Percentiles rank a stretch among this genome's conserved stretches.
Conservation (phyloP, 2,113 vertebrate genomes). For the Apaloderma vittatum region DNA sequence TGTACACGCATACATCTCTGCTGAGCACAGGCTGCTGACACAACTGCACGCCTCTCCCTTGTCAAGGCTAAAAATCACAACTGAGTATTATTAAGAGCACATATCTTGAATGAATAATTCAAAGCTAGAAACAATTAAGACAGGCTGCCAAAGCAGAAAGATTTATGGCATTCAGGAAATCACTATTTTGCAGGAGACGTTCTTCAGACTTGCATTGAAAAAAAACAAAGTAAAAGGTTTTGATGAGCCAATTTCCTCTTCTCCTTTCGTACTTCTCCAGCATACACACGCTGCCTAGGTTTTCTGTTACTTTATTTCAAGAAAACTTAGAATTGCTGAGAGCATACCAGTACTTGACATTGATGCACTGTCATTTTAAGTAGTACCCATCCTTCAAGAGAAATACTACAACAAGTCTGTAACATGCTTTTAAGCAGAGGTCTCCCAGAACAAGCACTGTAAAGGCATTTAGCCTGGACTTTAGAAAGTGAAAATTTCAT, state of each 20-base stretch:
- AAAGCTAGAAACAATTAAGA: constrained; percentile 37
- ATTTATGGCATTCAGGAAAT: constrained; percentile 49
- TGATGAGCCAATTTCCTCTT: background rate
- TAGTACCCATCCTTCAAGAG: background rate
- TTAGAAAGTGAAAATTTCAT: constrained; percentile 11
- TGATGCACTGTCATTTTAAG: background rate
- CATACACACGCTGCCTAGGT: background rate
- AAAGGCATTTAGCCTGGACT: background rate
- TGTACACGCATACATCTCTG: rapidly evolving
- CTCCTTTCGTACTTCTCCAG: background rate
- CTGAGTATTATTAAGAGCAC: background rate
- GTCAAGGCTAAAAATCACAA: background rate
- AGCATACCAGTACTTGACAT: background rate
- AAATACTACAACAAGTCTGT: background rate
- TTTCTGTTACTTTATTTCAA: constrained; percentile 17
- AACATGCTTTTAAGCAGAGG: constrained; percentile 1
- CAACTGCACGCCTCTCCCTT: background rate
- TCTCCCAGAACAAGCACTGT: background rate
- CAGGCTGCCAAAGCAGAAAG: background rate
- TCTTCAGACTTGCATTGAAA: constrained; percentile 13
- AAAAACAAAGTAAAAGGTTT: background rate
- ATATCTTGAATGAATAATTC: background rate
- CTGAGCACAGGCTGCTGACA: background rate
- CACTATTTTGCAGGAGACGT: background rate
- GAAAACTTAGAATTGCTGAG: background rate